Conservation (phyloP, 2,888 invertebrate species). For the Acleris literana region DNA sequence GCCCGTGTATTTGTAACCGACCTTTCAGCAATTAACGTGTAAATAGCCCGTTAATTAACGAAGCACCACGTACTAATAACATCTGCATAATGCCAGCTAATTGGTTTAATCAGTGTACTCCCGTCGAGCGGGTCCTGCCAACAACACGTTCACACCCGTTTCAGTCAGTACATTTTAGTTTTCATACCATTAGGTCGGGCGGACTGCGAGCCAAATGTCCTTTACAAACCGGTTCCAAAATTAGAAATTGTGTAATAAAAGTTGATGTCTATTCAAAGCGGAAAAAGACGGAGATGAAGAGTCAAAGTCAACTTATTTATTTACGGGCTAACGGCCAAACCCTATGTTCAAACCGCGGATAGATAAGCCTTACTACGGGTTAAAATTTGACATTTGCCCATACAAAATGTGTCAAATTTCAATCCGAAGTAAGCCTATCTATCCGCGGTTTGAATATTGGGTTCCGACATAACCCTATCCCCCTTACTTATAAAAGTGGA, state of each 20-base stretch:
- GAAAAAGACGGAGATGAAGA: too few species aligned
- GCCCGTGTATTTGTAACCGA: neutral
- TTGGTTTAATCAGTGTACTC: constrained; percentile 12
- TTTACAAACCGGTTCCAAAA: neutral
- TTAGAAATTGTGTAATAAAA: neutral
- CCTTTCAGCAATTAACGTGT: constrained; percentile 7
- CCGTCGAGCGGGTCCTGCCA: neutral
- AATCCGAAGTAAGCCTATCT: too few species aligned
- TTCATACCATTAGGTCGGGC: constrained; percentile 4
- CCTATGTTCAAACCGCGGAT: too few species aligned
- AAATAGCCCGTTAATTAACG: constrained; percentile 4
- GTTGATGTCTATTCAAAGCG: too few species aligned
- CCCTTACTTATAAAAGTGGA: too few species aligned
- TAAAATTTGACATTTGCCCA: too few species aligned
- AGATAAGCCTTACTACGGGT: too few species aligned
- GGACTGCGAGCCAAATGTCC: constrained; percentile 8
- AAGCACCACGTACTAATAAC: constrained; percentile 7
- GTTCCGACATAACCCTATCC: too few species aligned
- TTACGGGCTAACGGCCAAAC: too few species aligned
- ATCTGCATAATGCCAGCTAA: constrained; percentile 8
- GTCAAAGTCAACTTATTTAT: too few species aligned
- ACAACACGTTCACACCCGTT: neutral
- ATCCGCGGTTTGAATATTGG: too few species aligned
- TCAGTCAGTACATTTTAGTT: constrained; percentile 4
- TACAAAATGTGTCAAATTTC: too few species aligned